Evolutionary conservation across 2,888 invertebrate species (phyloP), one percentile per base, ranked within the genome.

Genomic region (Alviniconcha strummeri): DNA sequence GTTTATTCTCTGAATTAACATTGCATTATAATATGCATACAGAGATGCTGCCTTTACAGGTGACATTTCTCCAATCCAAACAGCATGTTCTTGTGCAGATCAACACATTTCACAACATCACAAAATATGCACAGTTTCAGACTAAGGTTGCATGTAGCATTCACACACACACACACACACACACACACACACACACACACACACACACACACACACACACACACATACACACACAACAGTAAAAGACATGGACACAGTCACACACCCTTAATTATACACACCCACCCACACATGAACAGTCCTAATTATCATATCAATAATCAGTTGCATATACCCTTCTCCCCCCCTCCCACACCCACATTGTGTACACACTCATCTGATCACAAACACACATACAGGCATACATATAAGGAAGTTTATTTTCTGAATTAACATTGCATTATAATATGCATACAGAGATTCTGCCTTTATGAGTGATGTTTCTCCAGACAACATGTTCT

Each of bases 331-430:
- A 54, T 36, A 78, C 56, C 36, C 36, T 36, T 36, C 36, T 36
- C 36, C 36, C 36, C 36, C 36, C 3, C 36, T 3, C 36, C 36
- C 36, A 36, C 36, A 36, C 36, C 36, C 36, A 36, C 36, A 36
- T 36, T 36, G 36, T 36, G 55, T 54, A 69, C 57, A 78, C 71
- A 77, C 57, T 69, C 67, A 82, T 17, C 19, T 52, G 76, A n/a
- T 56, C 77, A 77, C 77, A 77, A 55, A 77, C 77, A 77, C 77
- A 77, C 77, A 77, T 57, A 77, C 77, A 77, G n/a, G n/a, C 77
- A 77, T 57, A 77, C 77, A 57, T 57, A 77, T 1, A 36, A 36
- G 36, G 36, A 36, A 36, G 36, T 36, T 3, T 36, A 36, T 36
- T 36, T 3, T 36, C 36, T 36, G 36, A 36, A 36, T 36, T 36